A percentile compares a stretch with the other conserved stretches of the same genome.
phyloP scores from a whole-genome alignment of 2,797 vertebrate species.

The Margarornis squamiger region DNA sequence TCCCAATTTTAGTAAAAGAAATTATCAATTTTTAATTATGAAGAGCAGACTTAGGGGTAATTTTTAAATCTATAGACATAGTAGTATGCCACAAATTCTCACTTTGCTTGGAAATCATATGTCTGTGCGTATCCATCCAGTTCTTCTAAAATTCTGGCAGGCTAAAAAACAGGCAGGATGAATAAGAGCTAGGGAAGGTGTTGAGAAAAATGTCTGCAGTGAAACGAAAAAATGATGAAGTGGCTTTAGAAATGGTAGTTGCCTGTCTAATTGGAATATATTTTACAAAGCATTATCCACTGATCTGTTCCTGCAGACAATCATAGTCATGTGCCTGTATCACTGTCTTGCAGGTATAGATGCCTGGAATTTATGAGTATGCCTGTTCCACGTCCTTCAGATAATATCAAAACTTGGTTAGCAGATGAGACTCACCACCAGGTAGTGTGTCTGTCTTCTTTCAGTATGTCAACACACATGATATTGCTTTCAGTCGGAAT shows the following conservation, averaged over 20 bases:
- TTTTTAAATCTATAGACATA: neutral
- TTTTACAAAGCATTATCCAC: neutral
- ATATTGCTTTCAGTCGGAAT: accelerated
- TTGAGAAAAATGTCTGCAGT: neutral
- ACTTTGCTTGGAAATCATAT: neutral
- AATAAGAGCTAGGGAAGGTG: neutral
- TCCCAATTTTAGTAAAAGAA: neutral
- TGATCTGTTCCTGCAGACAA: neutral
- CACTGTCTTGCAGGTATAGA: neutral
- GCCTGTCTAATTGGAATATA: neutral
- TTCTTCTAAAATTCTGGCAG: neutral
- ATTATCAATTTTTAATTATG: neutral
- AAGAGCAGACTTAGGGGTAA: neutral
- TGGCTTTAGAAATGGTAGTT: neutral
- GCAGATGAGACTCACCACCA: neutral
- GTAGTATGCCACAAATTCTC: neutral
- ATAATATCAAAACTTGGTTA: slow-evolving; percentile 47
- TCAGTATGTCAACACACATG: neutral
- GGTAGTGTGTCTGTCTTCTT: neutral
- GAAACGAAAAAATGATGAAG: neutral
- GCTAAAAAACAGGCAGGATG: neutral
- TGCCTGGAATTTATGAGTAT: slow-evolving; percentile 18
- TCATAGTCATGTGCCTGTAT: neutral
- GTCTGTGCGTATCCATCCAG: neutral
- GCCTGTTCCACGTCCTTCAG: slow-evolving; percentile 50